These are phyloP conservation scores for Pygocentrus nattereri DNA, from an alignment of 2,797 vertebrate genomes.

Conservation along the genomic window DNA sequence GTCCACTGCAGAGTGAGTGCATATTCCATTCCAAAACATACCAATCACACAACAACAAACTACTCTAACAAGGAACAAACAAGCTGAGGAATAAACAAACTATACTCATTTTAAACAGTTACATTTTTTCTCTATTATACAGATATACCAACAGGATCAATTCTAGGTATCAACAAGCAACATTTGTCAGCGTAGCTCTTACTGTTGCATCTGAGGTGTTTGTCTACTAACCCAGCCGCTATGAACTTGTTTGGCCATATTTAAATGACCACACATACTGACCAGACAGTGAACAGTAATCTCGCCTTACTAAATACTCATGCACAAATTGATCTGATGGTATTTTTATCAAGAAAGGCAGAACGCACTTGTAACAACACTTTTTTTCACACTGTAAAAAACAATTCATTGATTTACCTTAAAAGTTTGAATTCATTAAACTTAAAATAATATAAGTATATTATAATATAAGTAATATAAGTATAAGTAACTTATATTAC, in stretches of 20 bases:
- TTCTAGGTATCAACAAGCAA: background rate
- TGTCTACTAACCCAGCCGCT: background rate
- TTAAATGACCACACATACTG: background rate
- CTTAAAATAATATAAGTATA: no score
- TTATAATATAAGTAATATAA: no score
- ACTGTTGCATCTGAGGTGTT: background rate
- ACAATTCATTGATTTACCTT: no score
- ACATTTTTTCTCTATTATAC: background rate
- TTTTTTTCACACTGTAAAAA: no score
- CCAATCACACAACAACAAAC: background rate
- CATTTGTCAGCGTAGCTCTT: background rate
- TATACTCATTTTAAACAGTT: no score
- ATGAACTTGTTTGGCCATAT: background rate
- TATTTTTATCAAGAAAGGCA: background rate
- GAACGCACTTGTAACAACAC: background rate
- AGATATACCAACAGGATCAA: background rate
- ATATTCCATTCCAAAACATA: slow-evolving; percentile 32
- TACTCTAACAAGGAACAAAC: background rate
- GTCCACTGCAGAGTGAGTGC: slow-evolving; percentile 21
- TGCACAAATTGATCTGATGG: background rate
- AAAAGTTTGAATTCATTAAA: no score
- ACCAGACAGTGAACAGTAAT: background rate
- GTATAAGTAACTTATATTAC: no score
- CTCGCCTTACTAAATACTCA: background rate
- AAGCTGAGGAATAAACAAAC: background rate